Conservation (phyloP, 2,113 vertebrate species). For the Cathartes aura region DNA sequence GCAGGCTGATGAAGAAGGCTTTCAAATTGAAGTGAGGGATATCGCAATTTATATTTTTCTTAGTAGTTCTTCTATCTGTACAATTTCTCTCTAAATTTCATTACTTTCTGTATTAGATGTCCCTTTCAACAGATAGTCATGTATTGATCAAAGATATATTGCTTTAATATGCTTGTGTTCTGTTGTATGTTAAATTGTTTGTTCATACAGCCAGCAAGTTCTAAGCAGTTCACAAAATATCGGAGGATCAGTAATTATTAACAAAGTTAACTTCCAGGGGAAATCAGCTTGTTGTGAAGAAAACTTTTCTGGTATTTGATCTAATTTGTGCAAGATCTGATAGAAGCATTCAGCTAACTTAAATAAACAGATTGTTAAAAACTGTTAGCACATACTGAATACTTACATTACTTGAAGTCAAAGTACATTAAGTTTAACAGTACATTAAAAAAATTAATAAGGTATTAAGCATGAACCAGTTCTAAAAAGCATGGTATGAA, state of each 20-base stretch:
- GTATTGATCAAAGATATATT: not conserved
- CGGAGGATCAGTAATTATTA: not conserved
- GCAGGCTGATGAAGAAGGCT: not conserved
- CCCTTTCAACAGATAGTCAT: not conserved
- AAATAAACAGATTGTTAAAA: not conserved
- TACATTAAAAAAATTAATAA: not conserved
- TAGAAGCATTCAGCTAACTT: not conserved
- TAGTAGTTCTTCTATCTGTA: not conserved
- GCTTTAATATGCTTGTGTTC: not conserved
- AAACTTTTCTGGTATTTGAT: not conserved
- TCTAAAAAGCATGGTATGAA: not conserved
- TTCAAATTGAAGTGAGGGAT: conserved; percentile 7
- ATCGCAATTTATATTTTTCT: not conserved
- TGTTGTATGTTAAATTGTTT: not conserved
- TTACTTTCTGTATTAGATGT: not conserved
- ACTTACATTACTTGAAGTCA: not conserved
- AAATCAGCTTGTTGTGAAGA: not conserved
- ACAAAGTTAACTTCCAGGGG: not conserved
- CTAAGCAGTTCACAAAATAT: not conserved
- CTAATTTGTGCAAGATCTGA: not conserved
- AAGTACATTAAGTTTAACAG: not conserved
- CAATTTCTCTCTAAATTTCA: not conserved
- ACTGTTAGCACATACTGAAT: not conserved
- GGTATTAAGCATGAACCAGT: not conserved
- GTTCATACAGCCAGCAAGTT: not conserved